Evolutionary conservation across 2,888 invertebrate species (phyloP).

Genomic region (Folsomia candida): DNA sequence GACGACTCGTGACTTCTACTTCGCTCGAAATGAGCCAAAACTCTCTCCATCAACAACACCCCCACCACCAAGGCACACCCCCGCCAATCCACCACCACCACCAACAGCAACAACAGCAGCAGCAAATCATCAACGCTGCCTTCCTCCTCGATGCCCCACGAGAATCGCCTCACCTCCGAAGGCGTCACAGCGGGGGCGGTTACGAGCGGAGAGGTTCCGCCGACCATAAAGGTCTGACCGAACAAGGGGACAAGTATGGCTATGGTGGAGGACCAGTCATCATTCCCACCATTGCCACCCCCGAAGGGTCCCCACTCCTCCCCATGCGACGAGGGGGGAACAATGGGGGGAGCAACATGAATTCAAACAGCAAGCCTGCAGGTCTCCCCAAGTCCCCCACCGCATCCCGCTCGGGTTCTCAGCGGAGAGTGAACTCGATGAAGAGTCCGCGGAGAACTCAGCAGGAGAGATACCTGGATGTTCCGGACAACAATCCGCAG

Average conservation of each 20-base stretch:
- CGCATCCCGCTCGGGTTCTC: conserved; percentile 48
- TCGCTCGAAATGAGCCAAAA: conserved; percentile 49
- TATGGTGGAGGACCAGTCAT: conserved; percentile 32
- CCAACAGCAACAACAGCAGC: conserved; percentile 65
- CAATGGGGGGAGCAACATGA: conserved; percentile 18
- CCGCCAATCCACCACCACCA: conserved; percentile 55
- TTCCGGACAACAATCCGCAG: conserved; percentile 57
- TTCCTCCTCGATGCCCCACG: conserved; percentile 29
- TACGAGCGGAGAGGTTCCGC: conserved; percentile 45
- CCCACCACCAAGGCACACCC: conserved; percentile 45
- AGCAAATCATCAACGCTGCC: conserved; percentile 55
- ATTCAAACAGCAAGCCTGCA: conserved; percentile 42
- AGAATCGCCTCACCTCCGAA: conserved; percentile 47
- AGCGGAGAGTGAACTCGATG: conserved; percentile 48
- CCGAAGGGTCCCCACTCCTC: conserved; percentile 67
- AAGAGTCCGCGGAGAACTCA: conserved; percentile 42
- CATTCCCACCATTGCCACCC: conserved; percentile 52
- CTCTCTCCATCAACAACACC: conserved; percentile 40
- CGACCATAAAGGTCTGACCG: conserved; percentile 36
- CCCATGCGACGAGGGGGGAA: conserved; percentile 31
- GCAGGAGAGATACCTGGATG: conserved; percentile 65
- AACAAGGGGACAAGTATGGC: conserved; percentile 39
- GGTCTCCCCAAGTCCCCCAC: conserved; percentile 50
- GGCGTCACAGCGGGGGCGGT: conserved; percentile 48
- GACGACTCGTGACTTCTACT: conserved; percentile 48